These are phyloP conservation scores for Bothrops jararaca DNA, from an alignment of 2,113 vertebrate species.

Conservation along the genomic window DNA sequence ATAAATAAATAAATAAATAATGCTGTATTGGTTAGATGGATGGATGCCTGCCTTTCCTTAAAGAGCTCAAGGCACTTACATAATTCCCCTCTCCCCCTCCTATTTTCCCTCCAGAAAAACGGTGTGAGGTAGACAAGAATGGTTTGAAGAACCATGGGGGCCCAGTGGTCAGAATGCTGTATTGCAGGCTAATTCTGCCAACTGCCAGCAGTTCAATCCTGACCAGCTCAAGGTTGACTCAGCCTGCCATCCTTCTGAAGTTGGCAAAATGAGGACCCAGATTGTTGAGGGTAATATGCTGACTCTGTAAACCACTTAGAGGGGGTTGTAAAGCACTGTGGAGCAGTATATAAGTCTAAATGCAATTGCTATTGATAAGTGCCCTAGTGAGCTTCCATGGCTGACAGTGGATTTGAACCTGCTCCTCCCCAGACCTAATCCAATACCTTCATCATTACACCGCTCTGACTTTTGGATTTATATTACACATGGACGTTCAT, in stretches of 20 bases:
- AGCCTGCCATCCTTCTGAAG: not conserved
- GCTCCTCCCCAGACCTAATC: not conserved
- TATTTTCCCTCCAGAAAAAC: not conserved
- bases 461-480: not conserved
- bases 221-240: not conserved
- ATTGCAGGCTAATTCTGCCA: not conserved
- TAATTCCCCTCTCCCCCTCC: not conserved
- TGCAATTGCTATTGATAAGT: not conserved
- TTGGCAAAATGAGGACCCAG: not conserved
- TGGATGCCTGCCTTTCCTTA: not conserved
- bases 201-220: not conserved
- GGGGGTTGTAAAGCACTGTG: not conserved
- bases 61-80: not conserved
- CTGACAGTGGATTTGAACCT: not conserved
- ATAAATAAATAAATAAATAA: too few species aligned
- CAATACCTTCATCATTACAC: not conserved
- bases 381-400: not conserved
- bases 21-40: not conserved
- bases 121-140: not conserved
- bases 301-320: not conserved
- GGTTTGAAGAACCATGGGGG: not conserved
- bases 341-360: not conserved
- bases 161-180: not conserved
- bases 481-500: not conserved
- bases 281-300: not conserved